These are phyloP conservation scores for Phoeniculus purpureus DNA, from an alignment of 2,797 vertebrate genomes.

Conservation along the genomic window DNA sequence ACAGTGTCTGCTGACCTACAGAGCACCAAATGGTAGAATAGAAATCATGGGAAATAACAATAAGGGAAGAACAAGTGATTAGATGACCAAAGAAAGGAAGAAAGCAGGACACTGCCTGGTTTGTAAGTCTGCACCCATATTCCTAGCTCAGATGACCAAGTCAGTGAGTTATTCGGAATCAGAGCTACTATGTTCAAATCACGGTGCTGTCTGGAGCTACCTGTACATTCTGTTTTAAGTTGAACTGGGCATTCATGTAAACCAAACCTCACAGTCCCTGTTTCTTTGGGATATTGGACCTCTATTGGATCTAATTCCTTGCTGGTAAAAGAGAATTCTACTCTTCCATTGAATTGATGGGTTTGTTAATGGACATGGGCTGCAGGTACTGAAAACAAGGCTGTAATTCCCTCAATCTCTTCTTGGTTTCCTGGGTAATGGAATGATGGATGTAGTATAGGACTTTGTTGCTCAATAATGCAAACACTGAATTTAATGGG, in stretches of 20 bases:
- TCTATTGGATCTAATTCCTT: neutral
- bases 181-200: neutral
- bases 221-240: neutral
- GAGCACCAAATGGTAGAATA: neutral
- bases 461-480: neutral
- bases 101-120: neutral
- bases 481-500: neutral
- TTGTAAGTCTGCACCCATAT: neutral
- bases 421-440: neutral
- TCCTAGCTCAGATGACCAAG: neutral
- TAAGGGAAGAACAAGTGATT: neutral
- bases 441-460: neutral
- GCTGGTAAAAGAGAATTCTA: neutral
- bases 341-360: neutral
- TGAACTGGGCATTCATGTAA: neutral
- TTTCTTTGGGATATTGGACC: neutral
- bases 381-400: neutral
- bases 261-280: neutral
- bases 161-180: neutral
- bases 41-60: neutral
- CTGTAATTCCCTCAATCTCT: neutral
- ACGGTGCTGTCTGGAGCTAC: neutral
- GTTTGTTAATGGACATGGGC: neutral
- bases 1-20: neutral
- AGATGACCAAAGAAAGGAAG: neutral